A percentile compares a stretch with the other conserved stretches of the same genome.
phyloP scores from a whole-genome alignment of 1,140 invertebrate genomes.

The Sycophaga agraensis region DNA sequence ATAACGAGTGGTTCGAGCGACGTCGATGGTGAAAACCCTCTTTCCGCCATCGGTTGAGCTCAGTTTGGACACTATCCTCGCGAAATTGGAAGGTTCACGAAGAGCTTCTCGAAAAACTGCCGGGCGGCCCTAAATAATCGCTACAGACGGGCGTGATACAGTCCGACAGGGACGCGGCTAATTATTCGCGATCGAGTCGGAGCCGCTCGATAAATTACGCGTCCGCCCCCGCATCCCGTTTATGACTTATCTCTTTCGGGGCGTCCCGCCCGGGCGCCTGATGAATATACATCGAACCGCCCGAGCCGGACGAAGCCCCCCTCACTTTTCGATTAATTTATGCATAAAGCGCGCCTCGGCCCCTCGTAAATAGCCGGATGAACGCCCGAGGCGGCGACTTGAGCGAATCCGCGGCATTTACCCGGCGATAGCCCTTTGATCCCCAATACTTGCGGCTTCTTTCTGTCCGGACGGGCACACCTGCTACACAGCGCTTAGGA shows the following conservation, averaged over 20 bases:
- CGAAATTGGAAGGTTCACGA: slow-evolving; percentile 28
- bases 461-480: no score
- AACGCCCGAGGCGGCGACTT: background rate
- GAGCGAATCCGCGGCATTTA: no score
- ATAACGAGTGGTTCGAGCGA: no score
- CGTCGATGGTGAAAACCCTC: no score
- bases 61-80: slow-evolving; percentile 16
- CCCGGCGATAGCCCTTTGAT: no score
- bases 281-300: slow-evolving; percentile 10
- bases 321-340: slow-evolving; percentile 5
- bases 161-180: slow-evolving; percentile 7
- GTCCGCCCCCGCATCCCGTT: slow-evolving; percentile 2
- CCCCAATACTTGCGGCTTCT: no score
- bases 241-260: slow-evolving; percentile 16
- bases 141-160: no score
- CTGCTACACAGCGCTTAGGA: no score
- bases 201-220: slow-evolving; percentile 10
- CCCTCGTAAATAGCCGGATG: background rate
- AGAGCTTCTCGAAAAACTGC: slow-evolving; percentile 12
- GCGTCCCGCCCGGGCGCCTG: background rate
- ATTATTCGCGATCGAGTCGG: slow-evolving; percentile 21
- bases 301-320: background rate
- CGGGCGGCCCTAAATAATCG: no score
- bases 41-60: slow-evolving; percentile 15
- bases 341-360: background rate